Evolutionary conservation across 2,888 invertebrate genomes (phyloP).

Genomic region (Diaphora mendica): DNA sequence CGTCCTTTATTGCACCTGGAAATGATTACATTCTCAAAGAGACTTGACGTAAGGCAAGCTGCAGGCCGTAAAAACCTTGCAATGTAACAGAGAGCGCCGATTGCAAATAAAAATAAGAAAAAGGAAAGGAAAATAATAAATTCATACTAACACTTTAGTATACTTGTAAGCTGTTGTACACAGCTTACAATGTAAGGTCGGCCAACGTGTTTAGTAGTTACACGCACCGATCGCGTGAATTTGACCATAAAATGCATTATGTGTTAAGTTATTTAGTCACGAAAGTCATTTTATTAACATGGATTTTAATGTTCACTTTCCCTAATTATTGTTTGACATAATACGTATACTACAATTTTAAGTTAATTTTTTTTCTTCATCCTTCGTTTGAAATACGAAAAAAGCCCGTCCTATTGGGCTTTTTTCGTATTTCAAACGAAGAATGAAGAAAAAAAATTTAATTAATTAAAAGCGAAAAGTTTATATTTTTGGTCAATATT

Average conservation of each 20-base stretch:
- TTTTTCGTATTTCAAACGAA: too few relatives aligned
- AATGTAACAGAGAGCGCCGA: background rate
- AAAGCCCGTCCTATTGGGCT: too few relatives aligned
- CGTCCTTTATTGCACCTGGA: background rate
- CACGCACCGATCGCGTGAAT: slow-evolving; percentile 16
- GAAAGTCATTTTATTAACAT: slow-evolving; percentile 6
- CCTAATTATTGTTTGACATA: background rate
- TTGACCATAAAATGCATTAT: background rate
- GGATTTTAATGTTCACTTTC: slow-evolving; percentile 5
- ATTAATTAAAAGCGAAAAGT: too few relatives aligned
- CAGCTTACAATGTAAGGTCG: background rate
- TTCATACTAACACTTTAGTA: background rate
- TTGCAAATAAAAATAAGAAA: background rate
- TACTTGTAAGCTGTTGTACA: background rate
- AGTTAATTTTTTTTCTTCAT: background rate
- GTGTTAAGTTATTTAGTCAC: slow-evolving; percentile 10
- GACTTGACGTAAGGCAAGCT: too few relatives aligned
- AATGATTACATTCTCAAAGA: background rate
- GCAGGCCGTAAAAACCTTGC: background rate
- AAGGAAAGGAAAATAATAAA: background rate
- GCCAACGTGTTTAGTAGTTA: background rate
- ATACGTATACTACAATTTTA: background rate
- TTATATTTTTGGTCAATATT: too few relatives aligned
- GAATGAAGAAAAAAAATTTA: too few relatives aligned
- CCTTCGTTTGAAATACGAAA: too few relatives aligned